Conservation (phyloP, 2,113 vertebrate species). For the Corvus hawaiiensis region DNA sequence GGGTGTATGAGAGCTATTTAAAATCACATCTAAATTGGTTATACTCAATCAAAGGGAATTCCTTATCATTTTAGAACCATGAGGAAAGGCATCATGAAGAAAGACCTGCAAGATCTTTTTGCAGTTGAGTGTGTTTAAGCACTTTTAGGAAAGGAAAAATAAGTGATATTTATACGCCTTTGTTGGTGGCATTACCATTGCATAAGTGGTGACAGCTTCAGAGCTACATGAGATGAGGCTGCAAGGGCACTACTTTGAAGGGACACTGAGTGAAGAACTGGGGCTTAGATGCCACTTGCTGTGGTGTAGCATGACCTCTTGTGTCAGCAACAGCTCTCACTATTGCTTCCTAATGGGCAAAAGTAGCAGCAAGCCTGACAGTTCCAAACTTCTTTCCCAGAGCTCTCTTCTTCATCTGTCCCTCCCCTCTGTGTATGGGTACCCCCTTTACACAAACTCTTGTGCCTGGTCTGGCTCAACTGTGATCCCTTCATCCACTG, state of each 20-base stretch:
- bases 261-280: background rate
- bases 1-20: background rate
- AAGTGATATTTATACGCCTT: background rate
- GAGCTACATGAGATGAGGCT: background rate
- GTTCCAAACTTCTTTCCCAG: background rate
- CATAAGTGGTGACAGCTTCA: background rate
- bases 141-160: background rate
- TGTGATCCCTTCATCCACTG: background rate
- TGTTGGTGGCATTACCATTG: background rate
- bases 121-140: background rate
- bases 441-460: background rate
- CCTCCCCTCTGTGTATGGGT: background rate
- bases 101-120: background rate
- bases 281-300: background rate
- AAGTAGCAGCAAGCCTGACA: background rate
- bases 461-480: background rate
- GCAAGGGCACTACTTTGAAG: background rate
- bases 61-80: background rate
- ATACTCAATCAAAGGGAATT: background rate
- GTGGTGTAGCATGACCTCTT: background rate
- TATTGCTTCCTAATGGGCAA: background rate
- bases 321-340: background rate
- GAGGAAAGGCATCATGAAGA: background rate
- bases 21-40: background rate
- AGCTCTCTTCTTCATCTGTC: background rate